Evolutionary conservation across 2,797 vertebrate genomes (phyloP).

Genomic region (Anabacerthia variegaticeps): DNA sequence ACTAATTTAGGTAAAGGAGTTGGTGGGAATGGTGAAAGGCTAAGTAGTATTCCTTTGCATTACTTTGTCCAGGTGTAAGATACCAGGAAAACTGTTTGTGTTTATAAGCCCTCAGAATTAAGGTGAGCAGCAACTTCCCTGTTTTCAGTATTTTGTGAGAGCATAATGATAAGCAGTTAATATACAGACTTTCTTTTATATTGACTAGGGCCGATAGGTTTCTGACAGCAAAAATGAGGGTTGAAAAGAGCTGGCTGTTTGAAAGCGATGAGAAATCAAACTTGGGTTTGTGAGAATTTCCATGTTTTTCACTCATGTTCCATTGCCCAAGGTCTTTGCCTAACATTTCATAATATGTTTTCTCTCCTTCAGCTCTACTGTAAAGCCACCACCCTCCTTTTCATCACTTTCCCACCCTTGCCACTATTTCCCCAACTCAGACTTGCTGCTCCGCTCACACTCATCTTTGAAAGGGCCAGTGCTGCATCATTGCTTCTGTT

Average conservation of each 20-base stretch:
- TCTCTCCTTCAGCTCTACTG: background rate
- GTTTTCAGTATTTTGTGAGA: background rate
- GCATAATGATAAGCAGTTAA: background rate
- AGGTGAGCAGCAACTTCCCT: background rate
- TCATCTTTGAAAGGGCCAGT: background rate
- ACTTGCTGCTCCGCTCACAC: background rate
- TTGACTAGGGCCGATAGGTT: background rate
- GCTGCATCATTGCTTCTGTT: background rate
- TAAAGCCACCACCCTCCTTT: background rate
- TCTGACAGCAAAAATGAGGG: background rate
- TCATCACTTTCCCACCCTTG: background rate
- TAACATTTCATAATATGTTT: background rate
- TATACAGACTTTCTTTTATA: background rate
- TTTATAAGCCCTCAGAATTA: background rate
- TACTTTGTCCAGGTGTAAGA: constrained; percentile 38
- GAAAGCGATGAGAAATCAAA: background rate
- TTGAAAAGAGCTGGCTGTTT: background rate
- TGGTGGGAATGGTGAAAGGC: constrained; percentile 57
- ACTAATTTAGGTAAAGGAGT: constrained; percentile 45
- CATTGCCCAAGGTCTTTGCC: background rate
- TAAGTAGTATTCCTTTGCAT: background rate
- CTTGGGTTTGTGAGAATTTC: background rate
- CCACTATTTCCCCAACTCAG: background rate
- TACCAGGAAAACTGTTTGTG: background rate
- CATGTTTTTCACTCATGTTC: background rate